A percentile compares a stretch with the other conserved stretches of the same genome.
Evolutionary conservation across 2,888 invertebrate species (phyloP).

Genomic region (Hyposoter didymator): DNA sequence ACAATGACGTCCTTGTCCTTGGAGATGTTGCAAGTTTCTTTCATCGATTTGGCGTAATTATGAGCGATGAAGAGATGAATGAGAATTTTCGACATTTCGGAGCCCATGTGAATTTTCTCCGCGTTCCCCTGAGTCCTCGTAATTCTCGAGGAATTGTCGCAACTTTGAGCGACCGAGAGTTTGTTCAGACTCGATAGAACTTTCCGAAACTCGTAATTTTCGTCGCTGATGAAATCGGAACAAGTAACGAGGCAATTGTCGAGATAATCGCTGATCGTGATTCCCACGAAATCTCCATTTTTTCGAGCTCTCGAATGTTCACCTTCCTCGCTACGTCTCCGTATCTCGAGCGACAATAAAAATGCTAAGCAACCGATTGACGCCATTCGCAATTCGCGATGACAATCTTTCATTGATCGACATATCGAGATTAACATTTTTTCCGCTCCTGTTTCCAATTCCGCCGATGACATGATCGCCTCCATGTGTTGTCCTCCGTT

Average conservation of each 20-base stretch:
- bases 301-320: slow-evolving; percentile 4
- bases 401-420: slow-evolving; percentile 74
- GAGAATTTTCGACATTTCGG: slow-evolving; percentile 84
- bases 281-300: slow-evolving; percentile 17
- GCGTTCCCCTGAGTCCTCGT: background rate
- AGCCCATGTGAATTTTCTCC: slow-evolving; percentile 77
- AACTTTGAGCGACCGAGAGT: slow-evolving; percentile 70
- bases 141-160: slow-evolving; percentile 43
- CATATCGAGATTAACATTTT: slow-evolving; percentile 75
- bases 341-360: slow-evolving; percentile 79
- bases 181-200: slow-evolving; percentile 74
- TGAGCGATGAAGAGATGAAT: slow-evolving; percentile 84
- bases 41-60: slow-evolving; percentile 78
- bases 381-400: slow-evolving; percentile 77
- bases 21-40: slow-evolving; percentile 75
- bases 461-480: slow-evolving; percentile 76
- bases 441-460: slow-evolving; percentile 72
- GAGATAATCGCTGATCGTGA: slow-evolving; percentile 67
- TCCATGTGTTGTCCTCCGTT: slow-evolving; percentile 77
- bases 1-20: slow-evolving; percentile 83
- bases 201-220: slow-evolving; percentile 68
- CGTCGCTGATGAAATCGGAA: slow-evolving; percentile 46
- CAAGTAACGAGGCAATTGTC: slow-evolving; percentile 70
- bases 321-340: slow-evolving; percentile 57
- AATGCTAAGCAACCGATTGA: slow-evolving; percentile 79